Percentiles rank a stretch among this genome's conserved stretches.
Evolutionary conservation across 2,888 invertebrate species (phyloP).

Genomic region (Cheilosia impressa): DNA sequence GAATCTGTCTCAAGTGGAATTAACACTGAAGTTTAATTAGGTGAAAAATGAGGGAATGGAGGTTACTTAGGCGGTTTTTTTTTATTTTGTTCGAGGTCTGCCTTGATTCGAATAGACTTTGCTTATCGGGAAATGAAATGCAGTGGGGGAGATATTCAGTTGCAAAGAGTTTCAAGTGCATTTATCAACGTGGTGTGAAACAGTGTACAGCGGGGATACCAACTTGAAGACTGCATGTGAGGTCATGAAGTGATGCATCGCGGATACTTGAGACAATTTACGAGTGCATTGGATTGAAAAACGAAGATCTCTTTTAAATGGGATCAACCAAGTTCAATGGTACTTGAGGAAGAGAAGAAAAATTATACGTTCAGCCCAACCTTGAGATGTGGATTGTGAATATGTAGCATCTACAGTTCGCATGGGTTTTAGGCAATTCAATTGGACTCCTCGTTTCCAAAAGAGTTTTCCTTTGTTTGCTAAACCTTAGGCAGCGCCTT

Average conservation of each 20-base stretch:
- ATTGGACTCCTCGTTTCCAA: too few relatives aligned
- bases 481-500: too few relatives aligned
- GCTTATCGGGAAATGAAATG: slow-evolving; percentile 14
- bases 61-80: slow-evolving; percentile 24
- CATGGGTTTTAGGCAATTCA: too few relatives aligned
- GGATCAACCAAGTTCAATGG: slow-evolving; percentile 7
- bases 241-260: neutral
- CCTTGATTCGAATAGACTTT: neutral
- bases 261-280: slow-evolving; percentile 58
- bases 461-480: too few relatives aligned
- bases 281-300: slow-evolving; percentile 14
- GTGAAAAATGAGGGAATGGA: slow-evolving; percentile 53
- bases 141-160: neutral
- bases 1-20: slow-evolving; percentile 66
- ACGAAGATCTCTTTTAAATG: neutral
- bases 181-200: slow-evolving; percentile 50
- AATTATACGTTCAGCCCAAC: too few relatives aligned
- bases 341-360: neutral
- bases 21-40: slow-evolving; percentile 70
- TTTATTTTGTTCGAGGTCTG: slow-evolving; percentile 8
- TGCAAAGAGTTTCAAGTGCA: slow-evolving; percentile 46
- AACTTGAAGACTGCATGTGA: slow-evolving; percentile 27
- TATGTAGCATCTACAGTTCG: too few relatives aligned
- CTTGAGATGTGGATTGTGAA: too few relatives aligned
- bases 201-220: neutral